These are phyloP conservation scores for Ostrea edulis DNA, from an alignment of 1,140 invertebrate species.

Conservation along the genomic window DNA sequence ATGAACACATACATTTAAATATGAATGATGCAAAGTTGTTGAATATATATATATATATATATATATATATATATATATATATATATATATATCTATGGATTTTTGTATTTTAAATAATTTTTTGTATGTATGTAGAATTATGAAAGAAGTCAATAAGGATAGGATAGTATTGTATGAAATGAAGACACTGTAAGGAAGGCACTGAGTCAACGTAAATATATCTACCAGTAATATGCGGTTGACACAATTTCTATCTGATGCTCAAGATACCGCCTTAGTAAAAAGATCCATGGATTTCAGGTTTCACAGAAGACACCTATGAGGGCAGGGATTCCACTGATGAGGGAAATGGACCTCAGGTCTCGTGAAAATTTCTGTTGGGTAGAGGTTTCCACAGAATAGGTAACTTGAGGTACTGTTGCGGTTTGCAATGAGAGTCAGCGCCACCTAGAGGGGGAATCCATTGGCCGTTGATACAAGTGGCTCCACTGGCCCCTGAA, in stretches of 20 bases:
- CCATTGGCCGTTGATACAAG: slow-evolving; percentile 94
- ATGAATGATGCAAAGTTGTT: too few relatives aligned
- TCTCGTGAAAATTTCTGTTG: not conserved
- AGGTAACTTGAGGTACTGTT: slow-evolving; percentile 2
- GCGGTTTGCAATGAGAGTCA: not conserved
- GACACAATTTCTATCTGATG: too few relatives aligned
- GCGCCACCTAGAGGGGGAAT: slow-evolving; percentile 82
- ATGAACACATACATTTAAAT: too few relatives aligned
- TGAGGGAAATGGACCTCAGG: not conserved
- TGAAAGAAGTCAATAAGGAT: not conserved
- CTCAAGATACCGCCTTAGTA: too few relatives aligned
- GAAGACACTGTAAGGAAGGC: not conserved
- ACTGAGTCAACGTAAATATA: not conserved
- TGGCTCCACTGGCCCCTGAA: slow-evolving; percentile 93
- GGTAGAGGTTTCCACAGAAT: not conserved
- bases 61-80: too few relatives aligned
- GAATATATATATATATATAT: too few relatives aligned
- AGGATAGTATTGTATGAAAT: not conserved
- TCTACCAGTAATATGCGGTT: not conserved
- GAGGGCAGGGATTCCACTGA: too few relatives aligned
- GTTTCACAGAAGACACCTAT: too few relatives aligned
- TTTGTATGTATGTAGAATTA: not conserved
- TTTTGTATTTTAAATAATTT: too few relatives aligned
- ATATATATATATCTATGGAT: too few relatives aligned
- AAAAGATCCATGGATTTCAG: too few relatives aligned